A percentile compares a stretch with the other conserved stretches of the same genome.
phyloP scores from a whole-genome alignment of 2,888 invertebrate genomes.

The Troides oblongomaculatus region DNA sequence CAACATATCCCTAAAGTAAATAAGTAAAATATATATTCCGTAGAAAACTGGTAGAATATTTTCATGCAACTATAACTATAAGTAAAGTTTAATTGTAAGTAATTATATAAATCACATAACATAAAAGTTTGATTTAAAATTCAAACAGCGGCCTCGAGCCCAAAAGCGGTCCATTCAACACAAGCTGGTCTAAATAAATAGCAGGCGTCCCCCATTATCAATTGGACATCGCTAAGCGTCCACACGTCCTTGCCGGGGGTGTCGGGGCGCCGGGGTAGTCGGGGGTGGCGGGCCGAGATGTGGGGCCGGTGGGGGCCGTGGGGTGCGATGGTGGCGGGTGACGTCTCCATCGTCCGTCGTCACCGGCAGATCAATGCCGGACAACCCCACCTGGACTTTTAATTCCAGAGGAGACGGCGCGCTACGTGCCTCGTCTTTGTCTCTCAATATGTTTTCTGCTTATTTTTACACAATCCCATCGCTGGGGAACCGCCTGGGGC shows the following conservation, averaged over 20 bases:
- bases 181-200: constrained; percentile 34
- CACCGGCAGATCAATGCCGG: constrained; percentile 76
- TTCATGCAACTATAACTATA: too few species aligned
- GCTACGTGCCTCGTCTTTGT: constrained; percentile 36
- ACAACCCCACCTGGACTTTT: constrained; percentile 78
- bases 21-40: too few species aligned
- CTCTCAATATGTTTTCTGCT: constrained; percentile 38
- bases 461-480: constrained; percentile 10
- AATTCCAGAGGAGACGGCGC: constrained; percentile 50
- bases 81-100: too few species aligned
- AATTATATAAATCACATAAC: too few species aligned
- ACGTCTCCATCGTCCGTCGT: constrained; percentile 68
- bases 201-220: constrained; percentile 60
- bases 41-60: too few species aligned
- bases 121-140: constrained; percentile 34
- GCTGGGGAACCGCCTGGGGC: constrained; percentile 5
- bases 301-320: constrained; percentile 33
- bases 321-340: constrained; percentile 40
- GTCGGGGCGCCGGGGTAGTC: constrained; percentile 9
- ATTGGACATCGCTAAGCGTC: constrained; percentile 49
- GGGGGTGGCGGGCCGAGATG: too few species aligned
- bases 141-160: constrained; percentile 38
- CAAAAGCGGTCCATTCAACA: constrained; percentile 17
- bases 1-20: too few species aligned
- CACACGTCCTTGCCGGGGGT: constrained; percentile 30